Conservation (phyloP, 2,888 invertebrate genomes). For the Orthonevra nobilis region DNA sequence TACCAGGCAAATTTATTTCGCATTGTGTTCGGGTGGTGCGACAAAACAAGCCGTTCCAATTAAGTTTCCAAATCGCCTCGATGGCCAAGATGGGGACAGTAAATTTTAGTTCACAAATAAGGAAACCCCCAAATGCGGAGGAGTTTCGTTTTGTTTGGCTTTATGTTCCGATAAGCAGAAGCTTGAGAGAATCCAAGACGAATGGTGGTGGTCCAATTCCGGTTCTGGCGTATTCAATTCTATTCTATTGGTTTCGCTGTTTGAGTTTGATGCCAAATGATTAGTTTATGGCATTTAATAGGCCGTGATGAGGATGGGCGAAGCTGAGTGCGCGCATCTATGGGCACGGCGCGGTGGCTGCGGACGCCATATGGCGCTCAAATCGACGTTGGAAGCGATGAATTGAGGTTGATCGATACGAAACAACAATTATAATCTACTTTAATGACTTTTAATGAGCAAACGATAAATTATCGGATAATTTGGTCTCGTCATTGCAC, state of each 20-base stretch:
- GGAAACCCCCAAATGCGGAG: constrained; percentile 59
- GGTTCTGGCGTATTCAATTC: constrained; percentile 31
- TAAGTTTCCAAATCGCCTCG: constrained; percentile 54
- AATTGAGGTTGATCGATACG: constrained; percentile 13
- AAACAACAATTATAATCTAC: too few relatives aligned
- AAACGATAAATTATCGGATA: constrained; percentile 48
- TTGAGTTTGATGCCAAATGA: constrained; percentile 60
- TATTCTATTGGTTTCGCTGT: constrained; percentile 64
- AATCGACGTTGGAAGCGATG: constrained; percentile 8
- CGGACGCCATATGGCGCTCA: constrained; percentile 53
- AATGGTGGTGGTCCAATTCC: constrained; percentile 18
- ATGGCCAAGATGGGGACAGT: constrained; percentile 45
- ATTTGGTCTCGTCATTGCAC: constrained; percentile 26
- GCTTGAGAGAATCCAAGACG: constrained; percentile 19
- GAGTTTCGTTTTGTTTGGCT: constrained; percentile 42
- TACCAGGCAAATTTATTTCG: constrained; percentile 56
- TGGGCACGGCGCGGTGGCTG: constrained; percentile 60
- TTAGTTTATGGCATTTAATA: constrained; percentile 65
- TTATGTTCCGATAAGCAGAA: constrained; percentile 61
- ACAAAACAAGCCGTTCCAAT: constrained; percentile 32
- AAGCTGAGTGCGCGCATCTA: constrained; percentile 19
- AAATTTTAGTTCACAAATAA: constrained; percentile 62
- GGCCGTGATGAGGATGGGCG: constrained; percentile 65
- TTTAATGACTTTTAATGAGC: neutral
- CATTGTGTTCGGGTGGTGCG: constrained; percentile 52